Evolutionary conservation across 2,888 invertebrate species (phyloP), one percentile per base, ranked within the genome.

Genomic region (Fragum whitleyi): DNA sequence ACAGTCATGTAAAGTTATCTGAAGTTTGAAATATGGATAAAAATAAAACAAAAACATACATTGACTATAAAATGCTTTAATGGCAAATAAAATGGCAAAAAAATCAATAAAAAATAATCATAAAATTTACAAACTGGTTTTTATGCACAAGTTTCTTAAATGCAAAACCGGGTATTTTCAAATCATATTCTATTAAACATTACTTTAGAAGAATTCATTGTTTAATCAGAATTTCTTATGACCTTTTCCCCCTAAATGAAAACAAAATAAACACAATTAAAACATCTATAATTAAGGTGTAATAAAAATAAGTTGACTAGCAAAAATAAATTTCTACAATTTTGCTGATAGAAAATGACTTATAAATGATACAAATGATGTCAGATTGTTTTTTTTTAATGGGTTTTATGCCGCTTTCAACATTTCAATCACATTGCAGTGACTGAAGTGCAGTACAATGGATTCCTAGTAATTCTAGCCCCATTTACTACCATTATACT

Each of bases 271-370:
- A n/a, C n/a, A n/a, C n/a, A n/a, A n/a, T n/a, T n/a, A n/a, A n/a
- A 36, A 47, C 2, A n/a, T 3, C 47, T 47, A 47, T 16, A 47
- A 47, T 9, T 47, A 47, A 47, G n/a, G 47, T 47, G 47, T 47
- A 47, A 47, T 19, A 47, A 14, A 47, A 47, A 3, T n/a, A n/a
- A n/a, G n/a, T n/a, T 47, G 47, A 47, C 47, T 47, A 47, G 47
- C 47, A 47, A 47, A 47, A 47, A 47, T 47, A 47, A 47, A 47
- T 47, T 47, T 47, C 47, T 47, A 47, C 47, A 47, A 47, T 47
- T 14, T 47, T 47, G 47, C 5, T 47, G 47, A 5, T 9, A 47
- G 14, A 47, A 47, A 47, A 47, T 47, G 47, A 47, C n/a, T n/a
- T n/a, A n/a, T n/a, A n/a, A n/a, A n/a, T 36, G 9, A 36, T 36